Percentiles rank a stretch among this genome's conserved stretches.
Conservation (phyloP, 2,113 vertebrate genomes). For the Mionectes macconnelli region DNA sequence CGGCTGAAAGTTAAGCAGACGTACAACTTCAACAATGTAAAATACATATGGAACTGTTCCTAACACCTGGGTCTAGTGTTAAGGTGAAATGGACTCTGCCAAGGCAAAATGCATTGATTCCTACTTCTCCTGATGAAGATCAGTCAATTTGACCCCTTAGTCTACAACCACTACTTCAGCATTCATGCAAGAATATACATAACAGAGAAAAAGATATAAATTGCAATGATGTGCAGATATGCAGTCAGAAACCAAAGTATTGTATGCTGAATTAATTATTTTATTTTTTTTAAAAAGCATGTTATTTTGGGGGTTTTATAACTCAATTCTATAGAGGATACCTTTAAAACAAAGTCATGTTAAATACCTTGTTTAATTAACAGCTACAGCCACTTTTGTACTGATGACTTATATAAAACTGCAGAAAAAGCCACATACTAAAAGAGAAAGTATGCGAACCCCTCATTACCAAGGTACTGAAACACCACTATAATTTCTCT, state of each 20-base stretch:
- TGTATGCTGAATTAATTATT: neutral
- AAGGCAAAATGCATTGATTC: neutral
- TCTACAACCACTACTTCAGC: neutral
- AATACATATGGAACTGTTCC: neutral
- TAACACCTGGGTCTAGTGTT: neutral
- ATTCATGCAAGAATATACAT: neutral
- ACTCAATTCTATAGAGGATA: neutral
- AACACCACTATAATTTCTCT: conserved; percentile 8
- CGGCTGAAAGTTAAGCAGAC: neutral
- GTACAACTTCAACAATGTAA: neutral
- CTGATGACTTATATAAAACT: neutral
- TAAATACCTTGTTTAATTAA: neutral
- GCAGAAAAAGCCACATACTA: neutral
- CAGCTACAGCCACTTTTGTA: neutral
- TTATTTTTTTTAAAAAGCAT: neutral
- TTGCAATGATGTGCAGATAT: neutral
- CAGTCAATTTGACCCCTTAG: neutral
- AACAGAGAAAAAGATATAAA: neutral
- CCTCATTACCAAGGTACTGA: neutral
- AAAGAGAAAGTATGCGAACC: neutral
- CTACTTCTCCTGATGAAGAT: neutral
- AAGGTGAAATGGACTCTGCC: neutral
- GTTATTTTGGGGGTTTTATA: neutral
- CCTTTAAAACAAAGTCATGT: neutral
- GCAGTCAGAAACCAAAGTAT: neutral